Conservation (phyloP, 2,113 vertebrate species). For the Prochilodus magdalenae region DNA sequence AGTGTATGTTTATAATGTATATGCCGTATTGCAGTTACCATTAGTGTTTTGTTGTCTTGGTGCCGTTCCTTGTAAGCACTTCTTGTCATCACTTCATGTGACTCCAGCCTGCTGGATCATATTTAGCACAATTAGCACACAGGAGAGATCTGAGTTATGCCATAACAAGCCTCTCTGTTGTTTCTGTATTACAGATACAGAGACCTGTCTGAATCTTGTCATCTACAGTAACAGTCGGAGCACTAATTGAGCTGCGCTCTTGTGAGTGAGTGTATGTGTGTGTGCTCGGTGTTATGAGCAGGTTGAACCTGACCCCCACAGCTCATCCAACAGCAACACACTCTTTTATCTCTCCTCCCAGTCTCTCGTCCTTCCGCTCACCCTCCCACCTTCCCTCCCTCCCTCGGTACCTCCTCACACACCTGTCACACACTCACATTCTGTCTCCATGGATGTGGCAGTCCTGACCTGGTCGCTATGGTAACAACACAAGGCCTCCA, state of each 20-base stretch:
- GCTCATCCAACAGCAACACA: slow-evolving; percentile 10
- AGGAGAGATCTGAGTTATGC: too few relatives aligned
- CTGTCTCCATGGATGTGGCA: slow-evolving; percentile 62
- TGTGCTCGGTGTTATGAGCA: slow-evolving; percentile 25
- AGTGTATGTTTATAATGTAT: too few relatives aligned
- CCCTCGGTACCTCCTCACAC: slow-evolving; percentile 50
- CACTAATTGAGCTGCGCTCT: slow-evolving; percentile 2
- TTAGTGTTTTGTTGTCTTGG: too few relatives aligned
- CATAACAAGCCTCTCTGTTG: background rate
- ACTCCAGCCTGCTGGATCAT: background rate
- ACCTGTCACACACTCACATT: slow-evolving; percentile 54
- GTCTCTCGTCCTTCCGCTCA: slow-evolving; percentile 31
- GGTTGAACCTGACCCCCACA: slow-evolving; percentile 10
- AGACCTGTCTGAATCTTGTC: background rate
- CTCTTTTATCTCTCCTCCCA: slow-evolving; percentile 41
- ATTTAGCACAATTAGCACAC: background rate
- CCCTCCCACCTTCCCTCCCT: slow-evolving; percentile 25
- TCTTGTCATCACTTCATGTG: background rate
- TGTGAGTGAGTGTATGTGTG: slow-evolving; percentile 1
- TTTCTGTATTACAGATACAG: background rate
- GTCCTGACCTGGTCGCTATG: slow-evolving; percentile 76
- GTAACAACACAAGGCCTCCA: slow-evolving; percentile 57
- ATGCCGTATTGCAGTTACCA: too few relatives aligned
- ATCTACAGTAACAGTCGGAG: background rate
- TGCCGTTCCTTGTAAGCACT: too few relatives aligned